Percentiles rank a stretch among this genome's conserved stretches.
These are phyloP conservation scores for Bos taurus DNA, from an alignment of 2,113 vertebrate genomes.

Conservation along the genomic window DNA sequence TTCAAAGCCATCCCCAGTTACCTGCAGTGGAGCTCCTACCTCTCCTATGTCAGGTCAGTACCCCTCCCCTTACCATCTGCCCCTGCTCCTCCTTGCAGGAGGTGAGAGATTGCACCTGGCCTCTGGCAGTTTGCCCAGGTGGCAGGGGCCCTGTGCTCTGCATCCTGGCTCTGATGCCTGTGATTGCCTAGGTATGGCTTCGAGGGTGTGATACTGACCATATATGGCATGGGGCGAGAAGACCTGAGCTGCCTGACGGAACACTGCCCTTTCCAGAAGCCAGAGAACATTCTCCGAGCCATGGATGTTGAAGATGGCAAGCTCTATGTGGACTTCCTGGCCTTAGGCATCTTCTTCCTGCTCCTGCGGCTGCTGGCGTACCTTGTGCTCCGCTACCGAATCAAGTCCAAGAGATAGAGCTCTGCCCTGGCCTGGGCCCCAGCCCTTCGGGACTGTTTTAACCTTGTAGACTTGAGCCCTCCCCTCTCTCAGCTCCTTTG, in stretches of 20 bases:
- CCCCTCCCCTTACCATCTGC: fast-evolving
- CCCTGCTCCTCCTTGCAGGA: neutral
- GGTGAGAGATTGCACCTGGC: neutral
- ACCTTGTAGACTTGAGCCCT: conserved; percentile 69
- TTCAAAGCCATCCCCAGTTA: conserved; percentile 99
- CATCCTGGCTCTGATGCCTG: neutral
- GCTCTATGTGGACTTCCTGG: conserved; percentile 96
- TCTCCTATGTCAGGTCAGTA: conserved; percentile 96
- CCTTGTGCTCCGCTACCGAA: conserved; percentile 95
- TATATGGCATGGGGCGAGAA: conserved; percentile 96
- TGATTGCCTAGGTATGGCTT: conserved; percentile 90
- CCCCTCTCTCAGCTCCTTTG: neutral
- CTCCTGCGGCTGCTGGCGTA: conserved; percentile 93
- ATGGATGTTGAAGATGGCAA: conserved; percentile 95
- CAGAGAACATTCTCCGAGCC: conserved; percentile 90
- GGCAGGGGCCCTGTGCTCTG: neutral
- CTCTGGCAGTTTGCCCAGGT: neutral
- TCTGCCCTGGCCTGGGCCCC: neutral
- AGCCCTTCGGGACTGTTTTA: conserved; percentile 82
- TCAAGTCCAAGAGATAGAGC: conserved; percentile 93
- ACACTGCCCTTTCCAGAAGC: conserved; percentile 92
- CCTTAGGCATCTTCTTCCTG: conserved; percentile 95
- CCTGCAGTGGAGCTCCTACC: conserved; percentile 97
- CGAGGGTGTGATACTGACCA: conserved; percentile 95
- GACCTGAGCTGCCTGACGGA: conserved; percentile 88